A percentile compares a stretch with the other conserved stretches of the same genome.
Conservation (phyloP, 2,113 vertebrate genomes). For the Papio anubis region DNA sequence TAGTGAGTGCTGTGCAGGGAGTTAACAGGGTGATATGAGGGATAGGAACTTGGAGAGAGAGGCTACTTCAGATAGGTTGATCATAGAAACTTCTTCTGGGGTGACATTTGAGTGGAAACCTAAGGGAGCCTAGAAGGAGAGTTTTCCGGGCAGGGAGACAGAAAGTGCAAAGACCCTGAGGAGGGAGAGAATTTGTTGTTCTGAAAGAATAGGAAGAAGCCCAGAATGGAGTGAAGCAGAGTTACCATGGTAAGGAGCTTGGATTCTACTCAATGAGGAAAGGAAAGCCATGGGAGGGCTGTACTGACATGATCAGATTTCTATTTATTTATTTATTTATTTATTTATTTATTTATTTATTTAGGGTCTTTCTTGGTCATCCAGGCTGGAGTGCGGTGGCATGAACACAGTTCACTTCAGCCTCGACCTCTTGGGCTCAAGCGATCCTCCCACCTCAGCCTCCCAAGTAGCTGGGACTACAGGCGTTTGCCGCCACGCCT, state of each 20-base stretch:
- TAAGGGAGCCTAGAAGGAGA: background rate
- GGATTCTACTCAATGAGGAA: background rate
- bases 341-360: background rate
- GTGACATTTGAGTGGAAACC: background rate
- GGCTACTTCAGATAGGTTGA: background rate
- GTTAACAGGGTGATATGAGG: background rate
- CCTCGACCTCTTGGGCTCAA: too few relatives aligned
- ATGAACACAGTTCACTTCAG: too few relatives aligned
- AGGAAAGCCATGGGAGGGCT: background rate
- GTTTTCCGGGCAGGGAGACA: background rate
- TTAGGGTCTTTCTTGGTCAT: background rate
- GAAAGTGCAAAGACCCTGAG: background rate
- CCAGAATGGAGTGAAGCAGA: background rate
- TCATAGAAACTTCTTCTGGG: background rate
- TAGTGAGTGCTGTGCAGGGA: background rate
- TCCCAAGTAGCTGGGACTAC: too few relatives aligned
- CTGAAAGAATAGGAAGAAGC: background rate
- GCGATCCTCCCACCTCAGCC: too few relatives aligned
- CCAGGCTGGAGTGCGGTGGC: too few relatives aligned
- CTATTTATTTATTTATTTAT: background rate
- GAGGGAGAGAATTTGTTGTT: conserved; percentile 6
- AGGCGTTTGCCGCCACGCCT: too few relatives aligned
- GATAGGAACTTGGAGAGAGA: background rate
- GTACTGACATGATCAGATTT: background rate
- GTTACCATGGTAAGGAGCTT: background rate